Conservation (phyloP, 2,797 vertebrate genomes). For the Anableps anableps region DNA sequence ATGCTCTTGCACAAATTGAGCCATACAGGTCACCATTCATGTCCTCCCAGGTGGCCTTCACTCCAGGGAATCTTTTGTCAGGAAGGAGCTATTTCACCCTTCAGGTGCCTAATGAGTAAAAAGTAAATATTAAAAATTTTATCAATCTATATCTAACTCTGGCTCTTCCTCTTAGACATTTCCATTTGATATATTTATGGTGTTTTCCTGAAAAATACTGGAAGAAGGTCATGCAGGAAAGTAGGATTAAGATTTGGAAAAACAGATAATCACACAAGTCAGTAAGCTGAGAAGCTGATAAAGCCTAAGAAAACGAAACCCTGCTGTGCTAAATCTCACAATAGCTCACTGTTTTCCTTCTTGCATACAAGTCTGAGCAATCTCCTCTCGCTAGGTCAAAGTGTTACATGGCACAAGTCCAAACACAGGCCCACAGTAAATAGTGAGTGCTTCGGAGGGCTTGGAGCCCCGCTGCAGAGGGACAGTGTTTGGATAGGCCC, state of each 20-base stretch:
- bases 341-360: constrained; percentile 77
- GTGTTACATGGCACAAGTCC: constrained; percentile 78
- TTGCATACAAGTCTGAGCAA: constrained; percentile 75
- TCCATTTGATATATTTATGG: constrained; percentile 5
- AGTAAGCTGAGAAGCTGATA: constrained; percentile 73
- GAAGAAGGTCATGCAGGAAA: constrained; percentile 5
- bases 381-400: constrained; percentile 74
- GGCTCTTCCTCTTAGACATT: neutral
- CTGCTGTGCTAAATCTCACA: constrained; percentile 72
- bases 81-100: neutral
- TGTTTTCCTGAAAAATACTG: constrained; percentile 28
- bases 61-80: constrained; percentile 53
- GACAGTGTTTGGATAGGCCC: constrained; percentile 77
- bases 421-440: constrained; percentile 74
- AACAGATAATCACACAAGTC: constrained; percentile 51
- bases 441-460: constrained; percentile 63
- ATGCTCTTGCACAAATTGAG: constrained; percentile 78
- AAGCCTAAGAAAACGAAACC: constrained; percentile 63
- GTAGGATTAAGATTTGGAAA: constrained; percentile 35
- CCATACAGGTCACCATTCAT: constrained; percentile 68
- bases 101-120: neutral
- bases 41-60: constrained; percentile 73
- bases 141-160: neutral
- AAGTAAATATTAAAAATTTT: neutral
- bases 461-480: constrained; percentile 60